Conservation (phyloP, 2,888 invertebrate species). For the Orthosia gothica region DNA sequence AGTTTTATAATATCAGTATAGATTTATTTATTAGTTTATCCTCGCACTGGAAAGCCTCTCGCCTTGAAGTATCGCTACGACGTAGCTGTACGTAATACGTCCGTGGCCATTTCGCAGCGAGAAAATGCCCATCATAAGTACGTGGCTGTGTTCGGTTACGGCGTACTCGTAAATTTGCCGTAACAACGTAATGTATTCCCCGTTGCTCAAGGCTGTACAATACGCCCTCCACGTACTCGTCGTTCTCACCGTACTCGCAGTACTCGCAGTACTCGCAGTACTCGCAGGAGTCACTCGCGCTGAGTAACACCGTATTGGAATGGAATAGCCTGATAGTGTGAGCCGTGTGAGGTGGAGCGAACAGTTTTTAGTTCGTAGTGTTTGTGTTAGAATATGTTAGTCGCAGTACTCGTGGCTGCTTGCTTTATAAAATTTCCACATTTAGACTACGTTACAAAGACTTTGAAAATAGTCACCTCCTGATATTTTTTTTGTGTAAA, state of each 20-base stretch:
- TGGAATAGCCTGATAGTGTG: conserved; percentile 14
- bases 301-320: conserved; percentile 13
- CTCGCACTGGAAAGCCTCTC: too few relatives aligned
- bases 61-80: conserved; percentile 15
- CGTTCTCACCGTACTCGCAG: background rate
- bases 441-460: background rate
- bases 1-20: too few relatives aligned
- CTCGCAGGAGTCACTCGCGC: too few relatives aligned
- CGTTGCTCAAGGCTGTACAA: conserved; percentile 7
- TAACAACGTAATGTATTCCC: conserved; percentile 32
- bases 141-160: background rate
- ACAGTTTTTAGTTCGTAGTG: background rate
- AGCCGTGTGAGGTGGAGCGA: conserved; percentile 5
- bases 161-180: conserved; percentile 27
- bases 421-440: background rate
- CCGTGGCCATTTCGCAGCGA: background rate
- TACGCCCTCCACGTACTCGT: conserved; percentile 23
- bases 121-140: conserved; percentile 21
- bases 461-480: background rate
- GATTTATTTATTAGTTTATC: too few relatives aligned
- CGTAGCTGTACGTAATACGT: conserved; percentile 8
- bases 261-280: background rate
- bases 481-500: too few relatives aligned
- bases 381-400: background rate
- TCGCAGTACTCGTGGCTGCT: background rate